These are phyloP conservation scores for Denticeps clupeoides DNA, from an alignment of 2,797 vertebrate genomes.

Conservation along the genomic window DNA sequence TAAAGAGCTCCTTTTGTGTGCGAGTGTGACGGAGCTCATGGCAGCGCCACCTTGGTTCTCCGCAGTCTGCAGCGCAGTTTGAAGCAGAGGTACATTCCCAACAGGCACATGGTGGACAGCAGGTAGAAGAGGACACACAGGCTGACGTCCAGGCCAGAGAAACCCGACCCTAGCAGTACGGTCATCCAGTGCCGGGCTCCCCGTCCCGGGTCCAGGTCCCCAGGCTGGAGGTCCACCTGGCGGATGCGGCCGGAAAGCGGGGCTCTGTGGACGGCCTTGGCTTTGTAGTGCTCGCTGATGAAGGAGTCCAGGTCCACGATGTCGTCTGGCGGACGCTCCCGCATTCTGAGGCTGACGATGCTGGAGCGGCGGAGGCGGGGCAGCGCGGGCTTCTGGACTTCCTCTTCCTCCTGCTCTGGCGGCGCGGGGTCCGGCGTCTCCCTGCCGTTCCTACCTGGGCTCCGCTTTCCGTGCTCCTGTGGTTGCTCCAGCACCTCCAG, in stretches of 20 bases:
- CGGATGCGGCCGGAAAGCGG: slow-evolving; percentile 34
- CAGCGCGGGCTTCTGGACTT: slow-evolving; percentile 20
- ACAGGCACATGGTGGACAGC: slow-evolving; percentile 73
- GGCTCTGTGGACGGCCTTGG: slow-evolving; percentile 47
- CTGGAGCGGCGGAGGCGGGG: slow-evolving; percentile 37
- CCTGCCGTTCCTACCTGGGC: slow-evolving; percentile 20
- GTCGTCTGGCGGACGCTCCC: slow-evolving; percentile 47
- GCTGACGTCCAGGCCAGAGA: slow-evolving; percentile 80
- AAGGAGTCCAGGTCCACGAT: slow-evolving; percentile 76
- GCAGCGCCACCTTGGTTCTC: slow-evolving; percentile 38
- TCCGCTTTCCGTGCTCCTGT: not conserved
- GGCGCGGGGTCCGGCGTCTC: slow-evolving; percentile 12
- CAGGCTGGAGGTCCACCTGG: slow-evolving; percentile 46
- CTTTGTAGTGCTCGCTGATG: slow-evolving; percentile 62
- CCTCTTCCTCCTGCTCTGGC: slow-evolving; percentile 25
- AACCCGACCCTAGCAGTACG: too few species aligned
- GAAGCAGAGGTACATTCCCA: slow-evolving; percentile 79
- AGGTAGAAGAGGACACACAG: slow-evolving; percentile 77
- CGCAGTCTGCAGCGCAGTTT: slow-evolving; percentile 56
- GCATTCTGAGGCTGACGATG: slow-evolving; percentile 54
- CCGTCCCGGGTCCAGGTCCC: slow-evolving; percentile 42
- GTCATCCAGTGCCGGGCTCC: slow-evolving; percentile 58
- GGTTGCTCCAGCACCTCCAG: slow-evolving; percentile 31
- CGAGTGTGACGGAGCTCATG: slow-evolving; percentile 36
- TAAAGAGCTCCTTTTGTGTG: too few species aligned